Base-by-base conservation (phyloP, 2,888 invertebrate genomes). In the Pogonocherus hispidulus region DNA sequence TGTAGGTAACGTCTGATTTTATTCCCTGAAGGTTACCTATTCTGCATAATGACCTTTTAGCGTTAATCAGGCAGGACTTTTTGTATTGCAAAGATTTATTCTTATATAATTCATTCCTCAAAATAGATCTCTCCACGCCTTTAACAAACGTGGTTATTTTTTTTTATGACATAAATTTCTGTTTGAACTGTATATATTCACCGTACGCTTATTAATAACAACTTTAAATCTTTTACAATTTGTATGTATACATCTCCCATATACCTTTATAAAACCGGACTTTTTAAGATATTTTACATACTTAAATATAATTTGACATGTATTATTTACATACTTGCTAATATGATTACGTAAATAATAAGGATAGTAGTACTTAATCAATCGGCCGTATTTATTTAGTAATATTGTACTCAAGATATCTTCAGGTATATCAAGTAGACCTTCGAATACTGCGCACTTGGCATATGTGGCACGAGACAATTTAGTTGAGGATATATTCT, bases 191-290 rank as follows among this genome's bases (percentile, higher is more conserved):
- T 55, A 57, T 0, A 69, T 54, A 18, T 32, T n/a, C 9, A 57
- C 57, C 3, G 22, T n/a, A 1, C 16, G 2, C 11, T 55, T 47
- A 6, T 32, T 18, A 4, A 66, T 2, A 1, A 8, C 9, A 14
- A 67, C 56, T 56, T 56, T 56, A 32, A 66, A 51, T 59, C 55
- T 69, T 47, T 69, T 63, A 46, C 68, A 66, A 1, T 52, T 18
- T 16, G 16, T 46, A 27, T 69, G 51, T 63, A 63, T 63, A 32
- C 63, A 66, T 27, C 18, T n/a, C 6, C 57, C 63, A 52, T 22
- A 57, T 27, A 69, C 46, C 14, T 46, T 52, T 4, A 62, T 47
- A 1, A 8, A 11, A 3, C 51, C 19, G 16, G 3, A n/a, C 1
- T 44, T 18, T 23, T 68, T 66, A 19, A 63, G 18, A 37, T 57